These are phyloP conservation scores for Dicyrtomina minuta DNA, from an alignment of 2,888 invertebrate genomes.

Conservation along the genomic window DNA sequence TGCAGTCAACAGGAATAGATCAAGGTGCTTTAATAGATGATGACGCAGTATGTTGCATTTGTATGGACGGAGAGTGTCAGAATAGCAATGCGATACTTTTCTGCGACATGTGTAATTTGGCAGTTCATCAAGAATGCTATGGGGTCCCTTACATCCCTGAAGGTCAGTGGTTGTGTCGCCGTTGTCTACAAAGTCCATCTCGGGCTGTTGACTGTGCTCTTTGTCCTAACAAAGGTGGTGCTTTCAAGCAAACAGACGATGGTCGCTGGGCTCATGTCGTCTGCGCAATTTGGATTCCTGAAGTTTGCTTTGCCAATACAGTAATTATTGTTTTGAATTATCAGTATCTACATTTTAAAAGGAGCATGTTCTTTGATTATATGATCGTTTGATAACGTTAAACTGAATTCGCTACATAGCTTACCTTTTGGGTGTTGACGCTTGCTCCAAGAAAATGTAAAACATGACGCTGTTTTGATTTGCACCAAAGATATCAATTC, in stretches of 20 bases:
- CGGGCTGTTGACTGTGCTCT: constrained; percentile 94
- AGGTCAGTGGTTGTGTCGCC: constrained; percentile 96
- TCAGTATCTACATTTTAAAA: too few species aligned
- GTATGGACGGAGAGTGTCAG: constrained; percentile 98
- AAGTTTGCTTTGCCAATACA: constrained; percentile 95
- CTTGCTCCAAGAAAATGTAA: too few species aligned
- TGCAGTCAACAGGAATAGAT: too few species aligned
- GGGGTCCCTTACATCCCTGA: constrained; percentile 79
- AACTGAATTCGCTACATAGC: too few species aligned
- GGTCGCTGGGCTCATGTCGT: constrained; percentile 98
- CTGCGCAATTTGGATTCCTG: constrained; percentile 98
- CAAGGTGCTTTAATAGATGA: constrained; percentile 82
- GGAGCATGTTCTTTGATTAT: too few species aligned
- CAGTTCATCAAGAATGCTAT: constrained; percentile 79
- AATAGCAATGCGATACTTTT: constrained; percentile 98
- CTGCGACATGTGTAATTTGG: constrained; percentile 99
- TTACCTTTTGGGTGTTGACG: too few species aligned
- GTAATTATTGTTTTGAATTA: constrained; percentile 60
- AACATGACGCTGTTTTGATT: too few species aligned
- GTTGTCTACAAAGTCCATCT: constrained; percentile 94
- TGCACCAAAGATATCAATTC: too few species aligned
- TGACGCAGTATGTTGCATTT: constrained; percentile 98
- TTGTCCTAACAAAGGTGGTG: constrained; percentile 96
- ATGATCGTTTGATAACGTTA: too few species aligned
- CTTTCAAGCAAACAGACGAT: constrained; percentile 96